Evolutionary conservation across 2,113 vertebrate species (phyloP), one percentile per base, ranked within the genome.

Genomic region (Nothocercus nigrocapillus): DNA sequence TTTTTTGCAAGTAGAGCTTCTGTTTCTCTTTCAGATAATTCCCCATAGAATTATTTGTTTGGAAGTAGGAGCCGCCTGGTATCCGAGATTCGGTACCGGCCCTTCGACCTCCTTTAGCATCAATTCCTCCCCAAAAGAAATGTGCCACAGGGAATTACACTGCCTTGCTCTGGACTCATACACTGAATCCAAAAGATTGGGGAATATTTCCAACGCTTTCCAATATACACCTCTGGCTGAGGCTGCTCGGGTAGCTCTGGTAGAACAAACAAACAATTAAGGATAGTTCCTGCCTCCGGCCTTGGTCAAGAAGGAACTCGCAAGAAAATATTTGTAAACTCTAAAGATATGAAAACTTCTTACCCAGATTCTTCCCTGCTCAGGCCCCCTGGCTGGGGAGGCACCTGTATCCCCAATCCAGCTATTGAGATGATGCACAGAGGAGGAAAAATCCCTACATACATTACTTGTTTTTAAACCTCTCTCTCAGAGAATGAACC

Each of bases 141-240:
- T 7, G 30, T 90, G 75, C 24, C 73, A 56, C 51, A 44, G 22
- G 36, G 47, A 47, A 90, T 92, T 83, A 62, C 0, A 0, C 10
- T 69, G 44, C 20, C 85, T 45, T 62, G 27, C 28, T 53, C 80
- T 82, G 4, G 4, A 83, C 70, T 76, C 27, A 34, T 0, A 58
- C 30, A 54, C 0, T 10, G 45, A 79, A 89, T 42, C 30, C 58
- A 67, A 76, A 81, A 38, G 73, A 51, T n/a, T 32, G 44, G 58
- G 80, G 80, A 92, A 51, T 90, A 89, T 54, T 93, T 93, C 85
- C 81, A 90, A 61, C 58, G 11, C 53, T 85, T 86, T 92, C 58
- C 74, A 93, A 90, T 38, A 89, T 2, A 68, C 10, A 13, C 18
- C 69, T 77, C 32, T 22, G 45, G 22, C 64, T 84, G 40, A 25